Evolutionary conservation across 2,888 invertebrate species (phyloP).

Genomic region (Cyrtodaria siliqua): DNA sequence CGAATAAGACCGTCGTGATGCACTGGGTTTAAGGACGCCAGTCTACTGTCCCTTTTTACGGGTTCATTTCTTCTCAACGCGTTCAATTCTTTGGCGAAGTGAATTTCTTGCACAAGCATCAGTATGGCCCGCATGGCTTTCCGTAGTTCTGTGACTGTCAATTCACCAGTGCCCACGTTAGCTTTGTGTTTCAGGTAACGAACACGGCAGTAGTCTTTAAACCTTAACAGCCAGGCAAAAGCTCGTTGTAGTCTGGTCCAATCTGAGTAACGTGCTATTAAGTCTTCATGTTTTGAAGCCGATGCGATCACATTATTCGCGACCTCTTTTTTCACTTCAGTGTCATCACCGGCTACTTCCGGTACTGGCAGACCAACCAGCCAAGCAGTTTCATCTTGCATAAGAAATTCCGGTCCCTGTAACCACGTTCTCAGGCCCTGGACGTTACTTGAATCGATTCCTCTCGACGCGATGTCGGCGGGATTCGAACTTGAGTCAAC

Average conservation of each 20-base stretch:
- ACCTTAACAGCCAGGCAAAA: conserved; percentile 26
- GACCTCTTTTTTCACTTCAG: conserved; percentile 28
- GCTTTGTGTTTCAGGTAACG: conserved; percentile 15
- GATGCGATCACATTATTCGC: conserved; percentile 14
- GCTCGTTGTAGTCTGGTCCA: conserved; percentile 24
- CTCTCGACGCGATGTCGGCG: conserved; percentile 61
- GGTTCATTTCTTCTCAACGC: background rate
- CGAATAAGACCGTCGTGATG: too few relatives aligned
- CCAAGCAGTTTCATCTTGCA: conserved; percentile 14
- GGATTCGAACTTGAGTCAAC: conserved; percentile 53
- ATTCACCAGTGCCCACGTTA: background rate
- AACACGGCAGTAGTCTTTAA: conserved; percentile 16
- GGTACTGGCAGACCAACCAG: conserved; percentile 1
- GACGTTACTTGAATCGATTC: conserved; percentile 20
- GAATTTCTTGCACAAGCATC: conserved; percentile 1
- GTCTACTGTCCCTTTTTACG: background rate
- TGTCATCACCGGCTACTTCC: conserved; percentile 27
- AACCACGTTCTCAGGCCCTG: conserved; percentile 16
- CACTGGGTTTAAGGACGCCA: too few relatives aligned
- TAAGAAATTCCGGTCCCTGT: conserved; percentile 41
- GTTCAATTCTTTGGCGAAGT: background rate
- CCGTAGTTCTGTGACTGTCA: conserved; percentile 4
- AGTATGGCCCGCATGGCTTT: conserved; percentile 12
- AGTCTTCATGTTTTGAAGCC: conserved; percentile 7
- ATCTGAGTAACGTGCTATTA: conserved; percentile 20